These are phyloP conservation scores for Diacarnus erythraeanus DNA, from an alignment of 37 sponge, comb jelly and placozoan species.

Conservation along the genomic window DNA sequence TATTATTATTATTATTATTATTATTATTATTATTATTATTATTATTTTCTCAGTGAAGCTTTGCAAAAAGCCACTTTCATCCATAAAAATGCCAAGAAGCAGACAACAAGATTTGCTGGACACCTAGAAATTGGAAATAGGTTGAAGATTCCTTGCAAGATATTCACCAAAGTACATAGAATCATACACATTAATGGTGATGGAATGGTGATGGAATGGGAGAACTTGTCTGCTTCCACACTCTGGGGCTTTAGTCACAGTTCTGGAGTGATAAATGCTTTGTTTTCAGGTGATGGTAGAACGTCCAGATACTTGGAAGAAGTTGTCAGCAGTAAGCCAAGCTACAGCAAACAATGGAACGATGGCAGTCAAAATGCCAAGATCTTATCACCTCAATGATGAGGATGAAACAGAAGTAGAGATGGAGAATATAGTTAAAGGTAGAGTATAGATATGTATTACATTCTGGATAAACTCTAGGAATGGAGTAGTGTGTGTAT, in stretches of 20 bases:
- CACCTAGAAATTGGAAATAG: slow-evolving; percentile 72
- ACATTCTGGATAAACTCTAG: too few relatives aligned
- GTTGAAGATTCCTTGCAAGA: slow-evolving; percentile 77
- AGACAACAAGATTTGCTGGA: slow-evolving; percentile 82
- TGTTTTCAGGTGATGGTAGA: slow-evolving; percentile 55
- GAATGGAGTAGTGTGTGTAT: too few relatives aligned
- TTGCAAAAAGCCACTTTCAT: slow-evolving; percentile 60
- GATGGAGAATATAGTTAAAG: slow-evolving; percentile 73
- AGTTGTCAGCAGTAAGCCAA: slow-evolving; percentile 88
- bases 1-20: too few relatives aligned
- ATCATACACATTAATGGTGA: too few relatives aligned
- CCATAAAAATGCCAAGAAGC: slow-evolving; percentile 65
- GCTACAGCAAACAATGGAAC: slow-evolving; percentile 67
- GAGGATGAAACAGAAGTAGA: slow-evolving; percentile 94
- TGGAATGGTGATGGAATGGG: too few relatives aligned
- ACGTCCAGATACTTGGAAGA: slow-evolving; percentile 86
- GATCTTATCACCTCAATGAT: slow-evolving; percentile 84
- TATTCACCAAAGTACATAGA: slow-evolving; percentile 70
- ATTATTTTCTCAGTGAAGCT: slow-evolving; percentile 68
- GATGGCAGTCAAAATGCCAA: slow-evolving; percentile 75
- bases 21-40: too few relatives aligned
- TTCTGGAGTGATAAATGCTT: too few relatives aligned
- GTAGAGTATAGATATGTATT: slow-evolving; percentile 28
- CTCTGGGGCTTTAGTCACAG: too few relatives aligned
- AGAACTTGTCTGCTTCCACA: not conserved